Evolutionary conservation across 2,888 invertebrate genomes (phyloP), one percentile per base, ranked within the genome.

Genomic region (Hololepta plana): DNA sequence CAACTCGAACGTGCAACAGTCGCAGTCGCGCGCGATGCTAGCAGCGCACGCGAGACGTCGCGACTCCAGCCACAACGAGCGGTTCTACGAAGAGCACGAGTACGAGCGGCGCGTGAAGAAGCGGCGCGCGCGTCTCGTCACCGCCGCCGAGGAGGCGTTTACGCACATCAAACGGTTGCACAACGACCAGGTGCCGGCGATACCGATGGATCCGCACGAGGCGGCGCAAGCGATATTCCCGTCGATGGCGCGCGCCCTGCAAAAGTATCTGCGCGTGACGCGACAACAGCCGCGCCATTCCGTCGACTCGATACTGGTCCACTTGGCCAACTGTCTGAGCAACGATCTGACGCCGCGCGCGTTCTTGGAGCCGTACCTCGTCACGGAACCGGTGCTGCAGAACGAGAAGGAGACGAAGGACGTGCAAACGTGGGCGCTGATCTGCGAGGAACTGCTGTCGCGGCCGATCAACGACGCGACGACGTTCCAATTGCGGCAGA

Each of bases 141-240:
- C 85, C 2, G 90, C 95, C 1, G 82, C 93, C 0, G 96, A 98
- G 53, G 96, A 98, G 47, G 93, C 96, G 1, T 98, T 98, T 53
- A 90, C 93, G 7, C 95, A 96, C 47, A 90, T 98, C 36, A 80
- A 87, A 43, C 64, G 93, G 17, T 68, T 91, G 34, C 59, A 70
- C 36, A 66, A 69, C 32, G 71, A 69, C 38, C 62, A 67, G 28
- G 72, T 77, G 15, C 75, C 84, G 1, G 79, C 84, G 0, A 70
- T 80, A 32, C 79, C 82, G 0, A 75, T 98, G 62, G 90, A 93
- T 46, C 81, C 95, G 0, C 73, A 85, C 42, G 95, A 95, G 58
- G 95, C 96, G 3, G 96, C 96, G 0, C 88, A 91, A 51, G 90
- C 95, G 0, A 88, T 98, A 29, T 96, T 98, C 49, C 95, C 95